Evolutionary conservation across 2,113 vertebrate species (phyloP), one percentile per base, ranked within the genome.

Genomic region (Fulmarus glacialis): DNA sequence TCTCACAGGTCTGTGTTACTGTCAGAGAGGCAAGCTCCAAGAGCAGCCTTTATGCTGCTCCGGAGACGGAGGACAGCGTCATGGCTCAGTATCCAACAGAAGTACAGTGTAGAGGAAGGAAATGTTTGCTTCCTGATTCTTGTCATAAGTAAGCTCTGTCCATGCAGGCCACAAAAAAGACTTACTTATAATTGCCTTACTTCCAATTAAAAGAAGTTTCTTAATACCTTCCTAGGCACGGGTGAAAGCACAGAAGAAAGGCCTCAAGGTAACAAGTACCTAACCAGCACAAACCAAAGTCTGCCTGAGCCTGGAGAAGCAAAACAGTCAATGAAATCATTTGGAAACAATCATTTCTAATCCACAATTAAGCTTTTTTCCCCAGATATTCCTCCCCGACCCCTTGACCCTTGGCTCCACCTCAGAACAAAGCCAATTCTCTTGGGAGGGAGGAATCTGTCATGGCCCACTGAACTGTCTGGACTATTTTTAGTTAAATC

Each of bases 401-500:
- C 40, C 40, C 48, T 55, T 6, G 40, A 63, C 52, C 23, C 32
- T 42, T 85, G 64, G 50, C 87, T 94, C 66, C 16, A 18, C 3
- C 32, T 70, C 74, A 63, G 73, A 89, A 87, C 50, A 75, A 89
- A 90, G 38, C 26, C 68, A 64, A 0, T 43, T 89, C 52, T 24
- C 78, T 29, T 15, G 66, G 64, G 81, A 91, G 74, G 47, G 43
- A 77, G 63, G 84, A 68, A 72, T 70, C 71, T 50, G 15, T 16
- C 11, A 1, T 5, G 43, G 82, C 42, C 67, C 23, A 21, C 71
- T 87, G 71, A 75, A 78, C 67, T 29, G 52, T 63, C 62, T 66
- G 82, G 71, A 11, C 68, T 96, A 74, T 92, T 95, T 94, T 93
- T 93, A 90, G 71, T 23, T 47, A 66, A 94, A 66, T 58, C 58